Evolutionary conservation across 2,888 invertebrate genomes (phyloP), one percentile per base, ranked within the genome.

Genomic region (Cosmia pyralina): DNA sequence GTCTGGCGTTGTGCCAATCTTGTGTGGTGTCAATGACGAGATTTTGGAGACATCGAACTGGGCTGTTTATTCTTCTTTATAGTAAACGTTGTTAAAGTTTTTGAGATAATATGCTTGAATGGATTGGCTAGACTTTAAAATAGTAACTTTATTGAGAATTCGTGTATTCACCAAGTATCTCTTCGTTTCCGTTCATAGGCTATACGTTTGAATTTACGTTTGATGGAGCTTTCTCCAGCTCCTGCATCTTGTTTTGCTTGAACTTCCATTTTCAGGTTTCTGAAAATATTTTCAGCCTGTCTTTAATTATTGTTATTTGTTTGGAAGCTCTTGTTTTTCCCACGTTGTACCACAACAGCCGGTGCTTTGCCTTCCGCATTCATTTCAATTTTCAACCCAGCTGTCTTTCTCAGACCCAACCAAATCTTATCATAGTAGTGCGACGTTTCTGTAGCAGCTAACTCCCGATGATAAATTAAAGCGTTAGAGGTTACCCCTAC

Each of bases 1-100:
- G 34, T 52, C 34, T 81, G 81, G 81, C 83, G 46, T 2, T 8
- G 0, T 52, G 83, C 81, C 81, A 81, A 63, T 2, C 13, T 50
- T 8, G 75, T 69, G 66, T 44, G 62, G 65, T 79, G 80, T 71
- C 80, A 70, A 44, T 67, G 69, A 69, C 53, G 34, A 73, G 67
- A 66, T 55, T 50, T 69, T 34, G 41, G 68, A 48, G 75, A 69
- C 65, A 68, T 69, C 55, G 55, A 75, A 71, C 66, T 69, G 19
- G 15, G 13, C 19, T 34, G 11, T 50, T 62, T 34, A 34, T 60
- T 53, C n/a, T 48, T 46, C 57, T 65, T 53, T 10, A 19, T 44
- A 48, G 44, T 52, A 34, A 34, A 13, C 22, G 52, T 72, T 64
- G n/a, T n/a, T 22, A 22, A 34, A n/a, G n/a, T 52, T 1, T 59